Evolutionary conservation across 2,888 invertebrate species (phyloP), one percentile per base, ranked within the genome.

Genomic region (Malacosoma neustria): DNA sequence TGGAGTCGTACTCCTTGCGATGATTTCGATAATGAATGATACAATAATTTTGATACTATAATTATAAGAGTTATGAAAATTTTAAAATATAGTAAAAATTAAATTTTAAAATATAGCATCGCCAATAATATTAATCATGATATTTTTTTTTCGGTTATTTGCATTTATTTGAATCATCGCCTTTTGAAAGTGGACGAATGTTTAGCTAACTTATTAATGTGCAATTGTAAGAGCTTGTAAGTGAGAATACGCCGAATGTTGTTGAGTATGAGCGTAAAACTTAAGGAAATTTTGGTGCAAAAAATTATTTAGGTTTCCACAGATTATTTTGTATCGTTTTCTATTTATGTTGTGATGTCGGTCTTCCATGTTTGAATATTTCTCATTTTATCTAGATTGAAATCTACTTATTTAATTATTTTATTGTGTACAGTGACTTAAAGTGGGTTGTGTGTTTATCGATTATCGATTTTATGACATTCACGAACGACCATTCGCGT

Each of bases 291-390:
- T 45, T 62, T 70, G 76, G 75, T 76, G 76, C 77, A 65, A 67
- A 66, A 59, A 60, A 57, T 62, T 50, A 47, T 69, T 62, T 65
- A 66, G 62, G 61, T 64, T 48, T 61, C n/a, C n/a, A n/a, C 58
- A 59, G 52, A 48, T 61, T 62, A 57, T 68, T 63, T 68, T 66
- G 59, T 72, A 67, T 73, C 57, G 61, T 74, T 79, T 73, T 74
- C 62, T 73, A 74, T 82, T 84, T 84, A 75, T 77, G 77, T 84
- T 84, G 84, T 85, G 85, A 85, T 84, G 74, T 82, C 72, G 63
- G 85, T 84, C 85, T 85, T 85, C 85, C 85, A 85, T 68, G 63
- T 76, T 72, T 72, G 53, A 61, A 64, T 61, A 55, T 57, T 51
- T 64, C 67, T 68, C 61, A 58, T 72, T 65, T 70, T 67, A 67